Evolutionary conservation across 1,140 invertebrate genomes (phyloP).

Genomic region (Eriosoma lanigerum): DNA sequence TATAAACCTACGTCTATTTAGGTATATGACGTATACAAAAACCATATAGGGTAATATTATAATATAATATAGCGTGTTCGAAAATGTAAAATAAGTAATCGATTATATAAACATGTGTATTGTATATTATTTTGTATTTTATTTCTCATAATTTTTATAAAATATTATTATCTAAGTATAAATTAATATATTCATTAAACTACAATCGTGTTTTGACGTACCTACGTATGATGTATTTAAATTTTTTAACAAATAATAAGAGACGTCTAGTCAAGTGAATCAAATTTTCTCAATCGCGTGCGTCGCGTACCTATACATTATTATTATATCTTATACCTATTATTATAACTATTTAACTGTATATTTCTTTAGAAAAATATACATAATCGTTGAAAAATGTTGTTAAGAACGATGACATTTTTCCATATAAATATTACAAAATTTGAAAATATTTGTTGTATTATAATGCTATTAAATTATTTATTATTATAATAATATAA

Average conservation of each 20-base stretch:
- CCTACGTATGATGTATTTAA: too few species aligned
- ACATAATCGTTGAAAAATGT: too few species aligned
- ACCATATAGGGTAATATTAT: background rate
- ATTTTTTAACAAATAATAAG: background rate
- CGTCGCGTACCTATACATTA: too few species aligned
- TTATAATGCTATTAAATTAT: too few species aligned
- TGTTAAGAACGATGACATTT: too few species aligned
- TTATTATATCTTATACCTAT: too few species aligned
- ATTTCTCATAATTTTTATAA: background rate
- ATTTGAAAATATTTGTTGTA: too few species aligned
- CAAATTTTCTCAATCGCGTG: background rate
- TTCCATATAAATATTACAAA: too few species aligned
- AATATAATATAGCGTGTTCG: background rate
- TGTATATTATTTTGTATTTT: background rate
- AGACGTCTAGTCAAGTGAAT: constrained; percentile 19
- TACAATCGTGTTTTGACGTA: too few species aligned
- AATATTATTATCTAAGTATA: background rate
- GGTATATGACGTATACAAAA: background rate
- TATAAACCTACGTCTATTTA: background rate
- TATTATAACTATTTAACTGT: too few species aligned
- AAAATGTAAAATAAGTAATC: background rate
- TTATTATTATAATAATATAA: too few species aligned
- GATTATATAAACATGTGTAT: background rate
- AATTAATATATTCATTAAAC: background rate
- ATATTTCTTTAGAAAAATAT: too few species aligned